Base-by-base conservation (phyloP, 2,888 invertebrate genomes). In the Agrotis exclamationis region DNA sequence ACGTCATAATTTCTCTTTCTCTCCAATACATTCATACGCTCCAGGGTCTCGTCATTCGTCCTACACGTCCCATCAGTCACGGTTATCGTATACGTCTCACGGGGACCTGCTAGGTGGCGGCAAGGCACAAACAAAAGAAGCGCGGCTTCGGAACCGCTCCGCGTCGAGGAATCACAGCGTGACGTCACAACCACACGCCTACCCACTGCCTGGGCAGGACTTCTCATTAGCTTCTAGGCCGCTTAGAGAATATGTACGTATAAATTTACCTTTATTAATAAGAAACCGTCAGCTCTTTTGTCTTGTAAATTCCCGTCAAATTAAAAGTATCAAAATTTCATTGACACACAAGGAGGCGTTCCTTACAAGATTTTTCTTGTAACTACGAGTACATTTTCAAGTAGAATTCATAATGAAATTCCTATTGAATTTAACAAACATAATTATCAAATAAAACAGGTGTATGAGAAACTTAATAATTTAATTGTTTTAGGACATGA, bases 41-140 rank as follows among this genome's bases (percentile, higher is more conserved):
- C 16, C 95, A 96, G 98, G 98, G 87, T 98, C 99, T 83, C 97
- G 99, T 85, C 99, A 99, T 95, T 99, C 99, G 84, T 99, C 99
- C 87, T 99, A 99, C 96, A 99, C 99, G 86, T 99, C 99, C 77
- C 99, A 99, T 93, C 98, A 98, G 89, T 99, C 99, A 72, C 97
- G 99, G 87, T 97, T 99, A 90, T 99, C 99, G 71, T 99, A 99
- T 94, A 99, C 99, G 80, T 99, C 99, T 48, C 99, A 99, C 94
- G 98, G 98, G 63, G 99, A 99, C 96, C 96, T 99, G 84, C 97
- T 99, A 86, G 97, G 98, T 80, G 98, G 98, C 67, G 97, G 97
- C 73, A 97, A 97, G 76, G 96, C 96, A 48, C 97, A 98, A 96
- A 99, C 99, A 82, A 99, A 99, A 94, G 98, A 99, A 93, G 98